Conservation (phyloP, 2,888 invertebrate genomes). For the Anthrax anthrax region DNA sequence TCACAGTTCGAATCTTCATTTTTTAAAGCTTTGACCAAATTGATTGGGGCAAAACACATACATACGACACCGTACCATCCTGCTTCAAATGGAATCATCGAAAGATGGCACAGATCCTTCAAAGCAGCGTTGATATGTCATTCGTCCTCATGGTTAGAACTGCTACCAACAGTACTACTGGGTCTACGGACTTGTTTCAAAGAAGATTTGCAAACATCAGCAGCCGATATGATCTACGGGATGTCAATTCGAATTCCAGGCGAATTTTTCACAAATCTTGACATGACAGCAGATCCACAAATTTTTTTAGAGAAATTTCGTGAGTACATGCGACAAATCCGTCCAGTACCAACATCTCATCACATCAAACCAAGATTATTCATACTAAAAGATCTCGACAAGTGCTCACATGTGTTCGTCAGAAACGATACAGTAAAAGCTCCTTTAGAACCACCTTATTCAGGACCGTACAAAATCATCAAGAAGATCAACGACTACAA, state of each 20-base stretch:
- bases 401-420: conserved; percentile 10
- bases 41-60: conserved; percentile 1
- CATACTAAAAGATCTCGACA: conserved; percentile 8
- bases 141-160: conserved; percentile 17
- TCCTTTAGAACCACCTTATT: conserved; percentile 15
- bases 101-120: conserved; percentile 28
- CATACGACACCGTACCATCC: conserved; percentile 7
- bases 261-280: conserved; percentile 13
- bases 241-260: conserved; percentile 16
- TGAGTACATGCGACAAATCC: conserved; percentile 8
- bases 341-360: conserved; percentile 8
- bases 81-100: conserved; percentile 11
- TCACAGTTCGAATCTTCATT: conserved; percentile 7
- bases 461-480: conserved; percentile 15
- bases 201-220: conserved; percentile 19
- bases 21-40: not conserved
- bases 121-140: conserved; percentile 25
- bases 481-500: conserved; percentile 1
- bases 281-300: conserved; percentile 2
- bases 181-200: conserved; percentile 20
- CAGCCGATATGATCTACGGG: conserved; percentile 23
- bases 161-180: conserved; percentile 22
- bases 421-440: conserved; percentile 5
- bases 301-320: conserved; percentile 5
- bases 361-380: conserved; percentile 6